Evolutionary conservation across 2,888 invertebrate species (phyloP).

Genomic region (Nasonovia ribisnigri): DNA sequence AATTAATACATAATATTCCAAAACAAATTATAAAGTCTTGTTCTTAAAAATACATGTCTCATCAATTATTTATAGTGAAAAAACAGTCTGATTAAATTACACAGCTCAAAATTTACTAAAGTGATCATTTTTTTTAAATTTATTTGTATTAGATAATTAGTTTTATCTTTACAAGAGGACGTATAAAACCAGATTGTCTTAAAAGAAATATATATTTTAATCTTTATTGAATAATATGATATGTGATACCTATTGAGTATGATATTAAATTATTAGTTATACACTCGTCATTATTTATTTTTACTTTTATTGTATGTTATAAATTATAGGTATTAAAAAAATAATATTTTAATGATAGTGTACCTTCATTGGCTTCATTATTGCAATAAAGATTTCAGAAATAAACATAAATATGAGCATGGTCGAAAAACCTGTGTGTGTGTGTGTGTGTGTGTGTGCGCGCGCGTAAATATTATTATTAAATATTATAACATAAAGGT

Average conservation of each 20-base stretch:
- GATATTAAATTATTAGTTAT: neutral
- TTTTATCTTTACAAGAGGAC: slow-evolving; percentile 11
- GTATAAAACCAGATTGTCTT: neutral
- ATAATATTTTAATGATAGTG: neutral
- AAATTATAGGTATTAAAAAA: neutral
- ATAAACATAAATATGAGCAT: neutral
- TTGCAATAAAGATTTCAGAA: neutral
- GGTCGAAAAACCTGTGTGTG: neutral
- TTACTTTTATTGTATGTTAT: neutral
- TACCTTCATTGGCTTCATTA: neutral
- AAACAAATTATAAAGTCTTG: neutral
- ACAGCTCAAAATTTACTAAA: neutral
- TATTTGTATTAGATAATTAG: neutral
- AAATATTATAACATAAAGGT: neutral
- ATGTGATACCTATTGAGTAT: neutral
- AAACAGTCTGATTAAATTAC: neutral
- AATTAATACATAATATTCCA: neutral
- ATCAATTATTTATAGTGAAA: neutral
- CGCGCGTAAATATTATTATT: neutral
- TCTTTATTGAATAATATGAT: neutral
- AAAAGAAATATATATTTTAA: neutral
- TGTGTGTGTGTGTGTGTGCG: neutral
- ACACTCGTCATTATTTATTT: neutral
- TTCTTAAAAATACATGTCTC: neutral
- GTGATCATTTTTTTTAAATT: neutral